Percentiles rank a stretch among this genome's conserved stretches.
Evolutionary conservation across 2,797 vertebrate genomes (phyloP).

Genomic region (Gallirallus australis): DNA sequence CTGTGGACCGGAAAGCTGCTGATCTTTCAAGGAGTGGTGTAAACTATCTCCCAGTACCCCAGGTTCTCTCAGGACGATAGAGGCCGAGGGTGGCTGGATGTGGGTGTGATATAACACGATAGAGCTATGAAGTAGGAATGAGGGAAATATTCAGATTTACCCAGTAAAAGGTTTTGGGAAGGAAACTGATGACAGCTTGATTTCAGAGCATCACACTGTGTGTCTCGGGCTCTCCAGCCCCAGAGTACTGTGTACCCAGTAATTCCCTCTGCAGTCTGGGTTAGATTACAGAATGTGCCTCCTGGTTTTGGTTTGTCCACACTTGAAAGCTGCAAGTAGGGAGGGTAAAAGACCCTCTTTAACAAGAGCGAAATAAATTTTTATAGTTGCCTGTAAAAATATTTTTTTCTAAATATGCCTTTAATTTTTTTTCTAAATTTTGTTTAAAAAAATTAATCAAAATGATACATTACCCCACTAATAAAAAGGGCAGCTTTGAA

Average conservation of each 20-base stretch:
- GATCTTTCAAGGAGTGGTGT: neutral
- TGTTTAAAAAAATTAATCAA: neutral
- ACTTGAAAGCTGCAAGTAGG: conserved; percentile 18
- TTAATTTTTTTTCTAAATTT: neutral
- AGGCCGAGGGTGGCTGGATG: neutral
- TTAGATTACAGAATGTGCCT: conserved; percentile 43
- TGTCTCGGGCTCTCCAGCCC: neutral
- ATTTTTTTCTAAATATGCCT: neutral
- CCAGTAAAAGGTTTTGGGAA: conserved; percentile 4
- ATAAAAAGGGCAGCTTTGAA: conserved; percentile 56
- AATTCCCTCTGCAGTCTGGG: conserved; percentile 12
- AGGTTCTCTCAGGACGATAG: neutral
- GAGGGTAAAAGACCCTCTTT: neutral
- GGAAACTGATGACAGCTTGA: conserved; percentile 39
- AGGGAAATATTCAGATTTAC: neutral
- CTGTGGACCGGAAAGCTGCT: neutral
- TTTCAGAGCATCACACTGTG: neutral
- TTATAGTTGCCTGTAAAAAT: conserved; percentile 28
- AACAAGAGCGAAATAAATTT: conserved; percentile 16
- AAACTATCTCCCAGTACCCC: neutral
- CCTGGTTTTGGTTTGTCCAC: conserved; percentile 57
- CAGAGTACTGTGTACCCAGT: neutral
- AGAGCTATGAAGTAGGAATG: neutral
- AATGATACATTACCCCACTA: conserved; percentile 8
- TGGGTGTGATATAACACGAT: neutral